Base-by-base conservation (phyloP, 92 coral and sea anemone genomes). In the Epizoanthus scotinus region DNA sequence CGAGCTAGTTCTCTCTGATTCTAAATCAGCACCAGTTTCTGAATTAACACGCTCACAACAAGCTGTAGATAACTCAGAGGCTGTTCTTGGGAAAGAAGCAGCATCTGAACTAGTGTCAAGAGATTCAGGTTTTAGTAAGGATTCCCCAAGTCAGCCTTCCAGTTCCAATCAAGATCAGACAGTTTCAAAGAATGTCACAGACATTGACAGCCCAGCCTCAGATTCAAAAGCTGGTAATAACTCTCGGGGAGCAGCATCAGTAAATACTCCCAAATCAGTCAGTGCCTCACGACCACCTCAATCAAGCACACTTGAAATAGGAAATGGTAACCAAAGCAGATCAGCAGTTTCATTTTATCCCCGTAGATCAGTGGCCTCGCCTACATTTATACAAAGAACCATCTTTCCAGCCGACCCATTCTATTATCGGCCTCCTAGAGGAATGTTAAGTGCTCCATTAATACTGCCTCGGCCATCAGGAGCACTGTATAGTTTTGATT, bases 371-470 rank as follows among this genome's bases (percentile, higher is more conserved):
- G 82, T 88, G 6, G 83, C 92, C 1, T 84, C 91, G 0, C 93
- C 97, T 8, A 92, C 91, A n/a, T 87, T 89, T 3, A 86, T 89
- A 24, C 97, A 92, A 22, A 75, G 97, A 66, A 92, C 97, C 13
- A 84, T 92, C 25, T 85, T 89, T 42, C 83, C 93, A 5, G 84
- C 93, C 12, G 85, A 88, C 28, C 91, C 88, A 6, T 84, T 78
- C 55, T 63, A 69, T 40, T 71, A 83, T 13, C 72, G 91, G 31
- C 75, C 91, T 8, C 78, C 88, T 24, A 77, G 88, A 18, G 82
- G 85, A 57, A 59, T 84, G 27, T 84, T 81, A 42, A 73, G 69
- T 49, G 49, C 82, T 27, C 70, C 86, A 26, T 75, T 86, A 17
- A 67, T 83, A 61, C 67, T 57, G 19, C 83, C 89, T 8, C 78